phyloP scores from a whole-genome alignment of 1,140 invertebrate genomes.

The Belonocnema kinseyi region DNA sequence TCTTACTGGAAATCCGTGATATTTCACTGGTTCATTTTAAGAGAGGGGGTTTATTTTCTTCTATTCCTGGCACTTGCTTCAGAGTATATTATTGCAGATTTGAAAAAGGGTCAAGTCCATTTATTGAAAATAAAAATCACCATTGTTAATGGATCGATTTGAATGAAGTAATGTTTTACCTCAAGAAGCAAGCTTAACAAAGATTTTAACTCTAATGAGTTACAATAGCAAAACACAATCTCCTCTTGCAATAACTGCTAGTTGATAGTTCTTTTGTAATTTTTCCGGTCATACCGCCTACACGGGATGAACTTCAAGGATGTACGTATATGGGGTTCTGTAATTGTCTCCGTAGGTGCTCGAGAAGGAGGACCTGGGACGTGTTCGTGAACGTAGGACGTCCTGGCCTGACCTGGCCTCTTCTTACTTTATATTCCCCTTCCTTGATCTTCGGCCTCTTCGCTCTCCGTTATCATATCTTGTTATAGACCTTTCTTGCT shows the following conservation, averaged over 20 bases:
- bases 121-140: neutral
- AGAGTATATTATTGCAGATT: too few relatives aligned
- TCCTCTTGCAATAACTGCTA: neutral
- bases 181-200: neutral
- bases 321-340: slow-evolving; percentile 69
- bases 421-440: slow-evolving; percentile 22
- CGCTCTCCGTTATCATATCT: slow-evolving; percentile 23
- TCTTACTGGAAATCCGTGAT: too few relatives aligned
- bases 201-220: slow-evolving; percentile 19
- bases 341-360: slow-evolving; percentile 70
- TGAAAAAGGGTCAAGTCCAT: too few relatives aligned
- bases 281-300: slow-evolving; percentile 43
- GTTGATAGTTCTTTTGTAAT: slow-evolving; percentile 32
- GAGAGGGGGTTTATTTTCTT: too few relatives aligned
- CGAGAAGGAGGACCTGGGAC: slow-evolving; percentile 24
- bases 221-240: slow-evolving; percentile 28
- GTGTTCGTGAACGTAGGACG: slow-evolving; percentile 26
- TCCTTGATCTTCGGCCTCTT: slow-evolving; percentile 28
- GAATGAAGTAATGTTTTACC: slow-evolving; percentile 1
- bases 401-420: neutral
- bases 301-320: slow-evolving; percentile 61
- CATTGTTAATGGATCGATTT: slow-evolving; percentile 24
- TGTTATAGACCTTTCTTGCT: neutral
- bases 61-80: neutral
- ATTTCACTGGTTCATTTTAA: too few relatives aligned